phyloP scores from a whole-genome alignment of 2,113 vertebrate genomes.

The Coreoperca whiteheadi region DNA sequence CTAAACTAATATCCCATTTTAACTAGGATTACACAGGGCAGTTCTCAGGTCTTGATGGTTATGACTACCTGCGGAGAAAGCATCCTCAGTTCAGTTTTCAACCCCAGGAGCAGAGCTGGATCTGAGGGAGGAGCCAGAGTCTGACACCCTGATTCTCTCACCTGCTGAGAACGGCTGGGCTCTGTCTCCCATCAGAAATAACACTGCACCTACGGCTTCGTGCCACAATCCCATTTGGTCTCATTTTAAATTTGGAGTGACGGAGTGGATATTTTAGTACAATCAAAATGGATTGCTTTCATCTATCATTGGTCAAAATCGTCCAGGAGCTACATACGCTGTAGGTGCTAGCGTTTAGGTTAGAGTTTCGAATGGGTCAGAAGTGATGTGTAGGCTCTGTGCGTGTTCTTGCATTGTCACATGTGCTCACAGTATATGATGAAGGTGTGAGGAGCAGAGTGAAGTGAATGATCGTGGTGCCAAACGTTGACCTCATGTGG shows the following conservation, averaged over 20 bases:
- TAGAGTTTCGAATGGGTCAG: slow-evolving; percentile 60
- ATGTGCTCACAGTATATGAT: slow-evolving; percentile 30
- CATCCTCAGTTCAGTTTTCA: slow-evolving; percentile 7
- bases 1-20: slow-evolving; percentile 33
- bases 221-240: slow-evolving; percentile 61
- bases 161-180: slow-evolving; percentile 59
- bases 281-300: slow-evolving; percentile 58
- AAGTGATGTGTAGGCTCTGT: slow-evolving; percentile 31
- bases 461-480: slow-evolving; percentile 55
- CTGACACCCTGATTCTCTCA: slow-evolving; percentile 36
- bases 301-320: slow-evolving; percentile 6
- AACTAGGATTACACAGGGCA: slow-evolving; percentile 45
- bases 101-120: slow-evolving; percentile 31
- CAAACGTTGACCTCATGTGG: slow-evolving; percentile 71
- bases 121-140: slow-evolving; percentile 35
- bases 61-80: slow-evolving; percentile 35
- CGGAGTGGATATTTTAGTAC: slow-evolving; percentile 31
- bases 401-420: slow-evolving; percentile 34
- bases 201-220: neutral
- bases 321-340: slow-evolving; percentile 51
- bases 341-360: slow-evolving; percentile 8
- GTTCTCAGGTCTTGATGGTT: slow-evolving; percentile 56
- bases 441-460: slow-evolving; percentile 61
- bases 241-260: slow-evolving; percentile 52
- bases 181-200: slow-evolving; percentile 47